phyloP scores from a whole-genome alignment of 2,888 invertebrate genomes.

The Toxonevra muliebris region DNA sequence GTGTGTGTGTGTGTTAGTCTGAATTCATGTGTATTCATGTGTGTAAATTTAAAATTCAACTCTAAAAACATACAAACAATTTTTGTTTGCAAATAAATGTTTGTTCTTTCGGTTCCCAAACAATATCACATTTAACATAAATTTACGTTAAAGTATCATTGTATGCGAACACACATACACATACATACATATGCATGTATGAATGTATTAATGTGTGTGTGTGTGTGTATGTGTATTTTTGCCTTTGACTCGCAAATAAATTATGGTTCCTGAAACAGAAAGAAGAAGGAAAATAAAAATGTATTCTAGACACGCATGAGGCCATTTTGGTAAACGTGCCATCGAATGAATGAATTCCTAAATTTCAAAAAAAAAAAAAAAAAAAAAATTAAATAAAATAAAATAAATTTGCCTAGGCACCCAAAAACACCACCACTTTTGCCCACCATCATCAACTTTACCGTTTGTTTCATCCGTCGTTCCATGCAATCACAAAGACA shows the following conservation, averaged over 20 bases:
- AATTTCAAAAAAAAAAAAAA: background rate
- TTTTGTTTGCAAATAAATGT: slow-evolving; percentile 13
- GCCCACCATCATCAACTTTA: background rate
- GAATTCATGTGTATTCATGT: too few species aligned
- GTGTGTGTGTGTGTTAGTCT: background rate
- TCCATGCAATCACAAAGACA: background rate
- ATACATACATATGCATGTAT: background rate
- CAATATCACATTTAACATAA: slow-evolving; percentile 18
- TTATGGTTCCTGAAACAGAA: slow-evolving; percentile 32
- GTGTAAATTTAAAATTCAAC: too few species aligned
- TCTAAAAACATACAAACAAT: background rate
- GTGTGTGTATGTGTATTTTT: too few species aligned
- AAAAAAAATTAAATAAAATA: too few species aligned
- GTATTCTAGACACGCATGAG: slow-evolving; percentile 63
- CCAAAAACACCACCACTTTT: slow-evolving; percentile 4
- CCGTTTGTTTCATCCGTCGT: background rate
- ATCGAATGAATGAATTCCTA: slow-evolving; percentile 48
- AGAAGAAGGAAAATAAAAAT: slow-evolving; percentile 41
- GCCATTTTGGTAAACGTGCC: slow-evolving; percentile 64
- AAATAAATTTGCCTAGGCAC: background rate
- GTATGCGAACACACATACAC: background rate
- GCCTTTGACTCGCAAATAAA: slow-evolving; percentile 29
- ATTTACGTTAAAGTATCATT: slow-evolving; percentile 16
- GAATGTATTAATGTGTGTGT: background rate
- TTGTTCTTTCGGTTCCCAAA: slow-evolving; percentile 1